Percentiles rank a stretch among this genome's conserved stretches.
These are phyloP conservation scores for Bubo blakistoni DNA, from an alignment of 2,113 vertebrate species.

Conservation along the genomic window DNA sequence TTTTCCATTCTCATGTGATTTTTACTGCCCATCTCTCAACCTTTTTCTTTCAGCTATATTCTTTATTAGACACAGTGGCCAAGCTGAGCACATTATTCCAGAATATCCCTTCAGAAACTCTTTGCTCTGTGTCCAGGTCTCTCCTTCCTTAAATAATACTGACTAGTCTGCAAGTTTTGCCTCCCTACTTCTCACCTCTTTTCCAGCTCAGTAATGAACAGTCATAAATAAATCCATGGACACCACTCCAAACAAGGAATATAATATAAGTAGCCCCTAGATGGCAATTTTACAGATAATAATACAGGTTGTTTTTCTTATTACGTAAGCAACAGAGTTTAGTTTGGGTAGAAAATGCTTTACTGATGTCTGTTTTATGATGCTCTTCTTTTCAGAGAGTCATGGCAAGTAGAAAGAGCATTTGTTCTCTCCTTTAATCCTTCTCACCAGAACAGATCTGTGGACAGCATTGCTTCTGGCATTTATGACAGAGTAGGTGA, in stretches of 20 bases:
- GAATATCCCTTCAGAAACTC: neutral
- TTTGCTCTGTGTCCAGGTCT: neutral
- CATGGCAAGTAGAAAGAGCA: neutral
- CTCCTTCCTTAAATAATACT: slow-evolving; percentile 9
- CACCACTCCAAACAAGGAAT: neutral
- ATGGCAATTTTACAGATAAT: neutral
- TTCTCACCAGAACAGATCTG: neutral
- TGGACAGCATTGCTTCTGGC: neutral
- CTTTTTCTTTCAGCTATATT: neutral
- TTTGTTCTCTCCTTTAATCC: neutral
- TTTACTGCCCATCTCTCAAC: neutral
- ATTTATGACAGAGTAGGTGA: neutral
- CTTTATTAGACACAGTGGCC: neutral
- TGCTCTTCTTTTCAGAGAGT: neutral
- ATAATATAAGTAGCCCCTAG: neutral
- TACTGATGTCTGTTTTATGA: neutral
- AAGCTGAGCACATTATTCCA: neutral
- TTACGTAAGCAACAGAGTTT: neutral
- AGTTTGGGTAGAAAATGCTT: neutral
- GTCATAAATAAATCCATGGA: neutral
- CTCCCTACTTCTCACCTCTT: neutral
- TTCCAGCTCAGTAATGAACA: neutral
- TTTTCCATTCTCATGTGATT: neutral
- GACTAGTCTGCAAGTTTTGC: neutral
- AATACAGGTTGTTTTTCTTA: neutral